Conservation (phyloP, 2,113 vertebrate species). For the Pristiophorus japonicus region DNA sequence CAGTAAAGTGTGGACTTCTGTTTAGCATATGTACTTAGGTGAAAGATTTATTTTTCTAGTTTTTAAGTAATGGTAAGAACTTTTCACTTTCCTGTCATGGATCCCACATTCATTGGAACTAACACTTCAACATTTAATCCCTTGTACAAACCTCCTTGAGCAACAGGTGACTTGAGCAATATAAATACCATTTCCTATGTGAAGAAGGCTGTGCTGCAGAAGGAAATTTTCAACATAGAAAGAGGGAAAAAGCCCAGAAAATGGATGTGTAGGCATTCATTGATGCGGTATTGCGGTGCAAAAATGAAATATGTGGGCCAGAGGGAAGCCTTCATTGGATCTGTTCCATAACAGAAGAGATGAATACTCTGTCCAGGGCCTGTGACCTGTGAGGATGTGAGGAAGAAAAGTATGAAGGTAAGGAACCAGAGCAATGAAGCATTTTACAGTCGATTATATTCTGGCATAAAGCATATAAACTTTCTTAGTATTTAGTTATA, state of each 20-base stretch:
- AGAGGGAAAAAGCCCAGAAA: neutral
- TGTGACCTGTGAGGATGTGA: too few species aligned
- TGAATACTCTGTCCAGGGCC: too few species aligned
- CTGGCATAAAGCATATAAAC: too few species aligned
- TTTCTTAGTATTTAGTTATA: too few species aligned
- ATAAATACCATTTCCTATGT: neutral
- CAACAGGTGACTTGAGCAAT: neutral
- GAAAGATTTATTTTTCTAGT: neutral
- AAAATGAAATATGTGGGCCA: too few species aligned
- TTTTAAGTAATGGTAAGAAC: neutral
- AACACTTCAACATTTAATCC: neutral
- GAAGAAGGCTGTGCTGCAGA: neutral
- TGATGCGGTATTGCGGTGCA: too few species aligned
- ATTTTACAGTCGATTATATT: too few species aligned
- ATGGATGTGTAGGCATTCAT: too few species aligned
- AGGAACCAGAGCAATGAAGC: too few species aligned
- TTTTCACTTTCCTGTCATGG: neutral
- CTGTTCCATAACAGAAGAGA: too few species aligned
- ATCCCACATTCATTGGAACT: neutral
- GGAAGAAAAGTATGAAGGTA: too few species aligned
- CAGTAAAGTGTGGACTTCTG: neutral
- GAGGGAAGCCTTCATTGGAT: too few species aligned
- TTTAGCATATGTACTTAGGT: neutral
- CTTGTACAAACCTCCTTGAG: neutral
- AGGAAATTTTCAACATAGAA: neutral